Conservation (phyloP, 2,797 vertebrate species). For the Coccyzus lansbergi region DNA sequence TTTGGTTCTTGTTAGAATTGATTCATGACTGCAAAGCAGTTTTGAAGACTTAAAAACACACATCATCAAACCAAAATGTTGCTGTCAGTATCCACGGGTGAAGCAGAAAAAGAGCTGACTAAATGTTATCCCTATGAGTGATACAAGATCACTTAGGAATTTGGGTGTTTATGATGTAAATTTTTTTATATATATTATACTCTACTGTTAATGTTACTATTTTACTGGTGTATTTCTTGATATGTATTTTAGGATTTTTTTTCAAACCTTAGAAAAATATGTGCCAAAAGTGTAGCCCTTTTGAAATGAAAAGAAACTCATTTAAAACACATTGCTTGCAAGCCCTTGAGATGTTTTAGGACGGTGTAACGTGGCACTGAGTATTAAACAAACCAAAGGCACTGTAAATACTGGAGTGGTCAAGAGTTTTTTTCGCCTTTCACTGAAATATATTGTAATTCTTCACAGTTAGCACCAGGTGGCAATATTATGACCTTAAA, state of each 20-base stretch:
- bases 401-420: neutral
- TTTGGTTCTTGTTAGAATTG: neutral
- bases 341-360: neutral
- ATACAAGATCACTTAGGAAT: neutral
- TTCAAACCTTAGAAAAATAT: neutral
- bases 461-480: conserved; percentile 35
- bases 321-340: neutral
- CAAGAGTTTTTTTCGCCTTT: accelerated
- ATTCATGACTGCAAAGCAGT: neutral
- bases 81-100: neutral
- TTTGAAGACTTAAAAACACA: neutral
- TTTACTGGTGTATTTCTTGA: neutral
- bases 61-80: neutral
- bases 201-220: too few species aligned
- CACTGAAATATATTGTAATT: neutral
- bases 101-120: neutral
- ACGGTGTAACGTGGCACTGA: neutral
- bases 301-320: neutral
- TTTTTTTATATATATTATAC: too few species aligned
- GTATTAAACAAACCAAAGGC: neutral
- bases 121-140: neutral
- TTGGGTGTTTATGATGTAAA: neutral
- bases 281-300: neutral
- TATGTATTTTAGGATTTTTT: neutral
- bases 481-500: conserved; percentile 24